Base-by-base conservation (phyloP, 2,888 invertebrate genomes). In the Toxonevra muliebris region DNA sequence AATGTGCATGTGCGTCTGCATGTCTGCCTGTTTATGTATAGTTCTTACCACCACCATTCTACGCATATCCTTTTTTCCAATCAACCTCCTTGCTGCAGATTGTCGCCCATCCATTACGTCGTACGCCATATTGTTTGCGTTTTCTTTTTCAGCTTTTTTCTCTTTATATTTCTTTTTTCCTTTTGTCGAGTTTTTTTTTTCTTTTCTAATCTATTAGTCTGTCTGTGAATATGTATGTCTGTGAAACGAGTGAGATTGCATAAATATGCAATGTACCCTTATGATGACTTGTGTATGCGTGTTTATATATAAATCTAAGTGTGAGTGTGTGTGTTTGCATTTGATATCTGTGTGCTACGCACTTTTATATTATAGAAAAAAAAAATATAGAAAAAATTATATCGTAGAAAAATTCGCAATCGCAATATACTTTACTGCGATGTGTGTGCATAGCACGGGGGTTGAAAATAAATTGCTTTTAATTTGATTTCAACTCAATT, bases 401-500 rank as follows among this genome's bases (percentile, higher is more conserved):
- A 48, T 48, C 15, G 8, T 20, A 19, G 20, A 61, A 65, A 65
- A 54, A 62, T 61, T 77, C 73, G 77, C 78, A 77, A 75, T 76
- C 63, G 63, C 68, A n/a, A n/a, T 68, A 58, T 67, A 67, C 58
- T 48, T 64, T 7, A 58, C 52, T 20, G 8, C 3, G 40, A 20
- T 30, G 40, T 40, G 13, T 7, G 12, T 55, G 12, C 30, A 57
- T 30, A 53, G 67, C 69, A 62, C 53, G 78, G 77, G 83, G 84
- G 83, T 82, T 80, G 79, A 75, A 80, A 82, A 80, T 80, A 79
- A 80, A 82, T 81, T 80, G 78, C 80, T 81, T 83, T 83, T 84
- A 83, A 84, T 84, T 84, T 80, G 81, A 84, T 84, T 84, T 84
- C 82, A 83, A 82, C 84, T 84, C 83, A 84, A 84, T 84, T 84